These are phyloP conservation scores for Myiothlypis coronata DNA, from an alignment of 2,797 vertebrate species.

Conservation along the genomic window DNA sequence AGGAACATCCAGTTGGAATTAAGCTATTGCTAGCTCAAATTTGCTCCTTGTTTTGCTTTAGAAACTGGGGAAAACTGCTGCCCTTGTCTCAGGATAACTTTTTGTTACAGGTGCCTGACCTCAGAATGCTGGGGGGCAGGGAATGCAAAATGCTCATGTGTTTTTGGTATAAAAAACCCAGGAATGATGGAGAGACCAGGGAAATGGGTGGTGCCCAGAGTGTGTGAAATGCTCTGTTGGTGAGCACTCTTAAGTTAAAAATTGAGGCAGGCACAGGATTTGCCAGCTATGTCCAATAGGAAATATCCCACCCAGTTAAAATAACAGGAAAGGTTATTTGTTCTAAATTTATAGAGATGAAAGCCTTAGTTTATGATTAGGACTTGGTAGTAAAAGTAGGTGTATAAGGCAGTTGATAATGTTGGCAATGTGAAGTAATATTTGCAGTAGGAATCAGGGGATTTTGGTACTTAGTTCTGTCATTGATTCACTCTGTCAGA, in stretches of 20 bases:
- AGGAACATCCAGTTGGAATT: background rate
- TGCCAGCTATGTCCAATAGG: background rate
- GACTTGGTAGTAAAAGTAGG: background rate
- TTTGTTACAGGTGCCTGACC: background rate
- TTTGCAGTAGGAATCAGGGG: background rate
- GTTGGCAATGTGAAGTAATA: background rate
- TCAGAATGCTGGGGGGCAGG: background rate
- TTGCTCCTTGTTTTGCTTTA: background rate
- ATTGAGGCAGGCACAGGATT: background rate
- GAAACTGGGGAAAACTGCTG: background rate
- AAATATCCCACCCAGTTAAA: background rate
- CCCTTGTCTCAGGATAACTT: background rate
- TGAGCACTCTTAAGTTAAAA: background rate
- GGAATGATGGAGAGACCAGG: background rate
- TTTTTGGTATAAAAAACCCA: fast-evolving
- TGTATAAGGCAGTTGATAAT: background rate
- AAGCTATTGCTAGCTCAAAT: background rate
- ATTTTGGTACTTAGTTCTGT: background rate
- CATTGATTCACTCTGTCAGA: background rate
- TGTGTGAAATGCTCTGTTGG: background rate
- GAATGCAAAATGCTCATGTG: fast-evolving
- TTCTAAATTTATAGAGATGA: background rate
- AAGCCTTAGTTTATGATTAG: background rate
- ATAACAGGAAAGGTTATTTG: background rate
- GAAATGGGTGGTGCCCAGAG: background rate